Evolutionary conservation across 2,113 vertebrate genomes (phyloP).

Genomic region (Anthoscopus minutus): DNA sequence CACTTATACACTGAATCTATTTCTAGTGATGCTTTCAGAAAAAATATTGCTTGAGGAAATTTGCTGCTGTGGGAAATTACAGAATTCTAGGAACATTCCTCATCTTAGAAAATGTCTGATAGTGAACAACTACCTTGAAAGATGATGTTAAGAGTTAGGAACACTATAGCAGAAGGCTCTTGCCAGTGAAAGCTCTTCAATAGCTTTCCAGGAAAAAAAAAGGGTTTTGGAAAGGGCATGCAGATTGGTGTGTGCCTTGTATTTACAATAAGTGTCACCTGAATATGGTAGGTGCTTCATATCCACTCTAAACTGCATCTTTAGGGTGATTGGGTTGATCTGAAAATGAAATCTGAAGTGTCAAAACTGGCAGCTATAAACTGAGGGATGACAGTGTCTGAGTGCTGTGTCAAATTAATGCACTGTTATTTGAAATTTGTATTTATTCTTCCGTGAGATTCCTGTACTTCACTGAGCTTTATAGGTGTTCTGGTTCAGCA

Average conservation of each 20-base stretch:
- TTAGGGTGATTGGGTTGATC: neutral
- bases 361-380: neutral
- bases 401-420: neutral
- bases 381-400: neutral
- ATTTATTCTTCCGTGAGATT: neutral
- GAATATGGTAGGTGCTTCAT: neutral
- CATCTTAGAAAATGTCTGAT: neutral
- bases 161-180: neutral
- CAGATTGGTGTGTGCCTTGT: neutral
- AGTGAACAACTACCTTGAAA: neutral
- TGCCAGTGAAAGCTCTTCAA: neutral
- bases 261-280: neutral
- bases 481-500: neutral
- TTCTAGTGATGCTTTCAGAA: neutral
- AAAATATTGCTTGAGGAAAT: neutral
- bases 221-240: neutral
- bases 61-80: neutral
- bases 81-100: neutral
- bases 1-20: neutral
- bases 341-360: neutral
- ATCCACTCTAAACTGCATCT: neutral
- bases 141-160: neutral
- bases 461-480: neutral
- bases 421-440: neutral
- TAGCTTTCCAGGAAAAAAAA: neutral